These are phyloP conservation scores for Ectropis grisescens DNA, from an alignment of 1,140 invertebrate species.

Conservation along the genomic window DNA sequence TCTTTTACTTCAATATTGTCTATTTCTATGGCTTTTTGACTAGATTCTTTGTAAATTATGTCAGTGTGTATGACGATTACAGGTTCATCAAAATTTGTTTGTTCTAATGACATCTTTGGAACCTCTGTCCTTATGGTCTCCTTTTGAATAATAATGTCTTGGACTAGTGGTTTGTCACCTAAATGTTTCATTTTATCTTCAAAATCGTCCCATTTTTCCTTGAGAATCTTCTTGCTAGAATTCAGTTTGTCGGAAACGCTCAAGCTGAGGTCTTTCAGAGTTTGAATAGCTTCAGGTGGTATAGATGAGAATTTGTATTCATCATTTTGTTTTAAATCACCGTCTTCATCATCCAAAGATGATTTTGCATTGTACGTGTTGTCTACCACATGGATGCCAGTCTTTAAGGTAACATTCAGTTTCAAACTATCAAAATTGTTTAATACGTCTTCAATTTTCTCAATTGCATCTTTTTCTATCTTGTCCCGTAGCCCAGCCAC, in stretches of 20 bases:
- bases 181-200: conserved; percentile 59
- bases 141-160: conserved; percentile 11
- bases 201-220: conserved; percentile 63
- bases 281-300: conserved; percentile 57
- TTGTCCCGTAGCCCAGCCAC: conserved; percentile 59
- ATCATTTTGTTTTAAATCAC: conserved; percentile 25
- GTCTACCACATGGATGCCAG: conserved; percentile 68
- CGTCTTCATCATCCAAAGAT: conserved; percentile 30
- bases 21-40: conserved; percentile 48
- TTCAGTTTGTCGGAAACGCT: conserved; percentile 65
- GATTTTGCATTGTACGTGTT: conserved; percentile 61
- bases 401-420: conserved; percentile 54
- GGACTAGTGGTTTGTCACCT: conserved; percentile 25
- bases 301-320: conserved; percentile 41
- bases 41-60: conserved; percentile 60
- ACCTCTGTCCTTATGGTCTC: conserved; percentile 17
- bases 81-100: conserved; percentile 23
- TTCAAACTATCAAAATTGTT: conserved; percentile 54
- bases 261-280: conserved; percentile 64
- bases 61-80: conserved; percentile 27
- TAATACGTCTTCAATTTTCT: conserved; percentile 37
- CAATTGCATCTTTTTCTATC: conserved; percentile 30
- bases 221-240: conserved; percentile 64
- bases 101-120: conserved; percentile 12
- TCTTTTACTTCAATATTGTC: conserved; percentile 43